phyloP scores from a whole-genome alignment of 1,140 invertebrate genomes.

The Lepidostoma basale region DNA sequence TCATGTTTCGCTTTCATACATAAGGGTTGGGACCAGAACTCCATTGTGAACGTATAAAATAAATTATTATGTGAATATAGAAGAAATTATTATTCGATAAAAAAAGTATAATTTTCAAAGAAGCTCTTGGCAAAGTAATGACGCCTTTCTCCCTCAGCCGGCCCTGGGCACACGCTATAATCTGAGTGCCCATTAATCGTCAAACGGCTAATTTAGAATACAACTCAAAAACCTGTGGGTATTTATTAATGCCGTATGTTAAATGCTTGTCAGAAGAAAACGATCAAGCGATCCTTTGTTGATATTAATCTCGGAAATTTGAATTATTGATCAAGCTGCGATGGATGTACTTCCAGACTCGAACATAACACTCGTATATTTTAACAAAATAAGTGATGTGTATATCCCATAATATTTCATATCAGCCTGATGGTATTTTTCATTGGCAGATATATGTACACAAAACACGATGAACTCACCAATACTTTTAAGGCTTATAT shows the following conservation, averaged over 20 bases:
- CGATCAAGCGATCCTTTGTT: slow-evolving; percentile 23
- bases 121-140: too few relatives aligned
- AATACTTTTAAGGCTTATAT: too few relatives aligned
- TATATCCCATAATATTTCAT: slow-evolving; percentile 4
- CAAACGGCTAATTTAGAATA: slow-evolving; percentile 25
- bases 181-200: slow-evolving; percentile 17
- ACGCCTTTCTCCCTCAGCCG: neutral
- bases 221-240: slow-evolving; percentile 23
- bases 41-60: too few relatives aligned
- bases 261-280: slow-evolving; percentile 21
- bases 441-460: too few relatives aligned
- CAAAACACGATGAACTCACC: too few relatives aligned
- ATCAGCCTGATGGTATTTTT: too few relatives aligned
- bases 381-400: neutral
- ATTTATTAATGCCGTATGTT: slow-evolving; percentile 22
- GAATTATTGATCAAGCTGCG: slow-evolving; percentile 21
- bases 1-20: too few relatives aligned
- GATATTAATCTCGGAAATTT: slow-evolving; percentile 14
- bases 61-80: too few relatives aligned
- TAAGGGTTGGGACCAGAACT: too few relatives aligned
- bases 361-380: neutral
- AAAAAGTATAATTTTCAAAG: too few relatives aligned
- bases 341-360: neutral
- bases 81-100: too few relatives aligned
- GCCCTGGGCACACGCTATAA: neutral